Percentiles rank a stretch among this genome's conserved stretches.
Conservation (phyloP, 2,888 invertebrate species). For the Lasioglossum calceatum region DNA sequence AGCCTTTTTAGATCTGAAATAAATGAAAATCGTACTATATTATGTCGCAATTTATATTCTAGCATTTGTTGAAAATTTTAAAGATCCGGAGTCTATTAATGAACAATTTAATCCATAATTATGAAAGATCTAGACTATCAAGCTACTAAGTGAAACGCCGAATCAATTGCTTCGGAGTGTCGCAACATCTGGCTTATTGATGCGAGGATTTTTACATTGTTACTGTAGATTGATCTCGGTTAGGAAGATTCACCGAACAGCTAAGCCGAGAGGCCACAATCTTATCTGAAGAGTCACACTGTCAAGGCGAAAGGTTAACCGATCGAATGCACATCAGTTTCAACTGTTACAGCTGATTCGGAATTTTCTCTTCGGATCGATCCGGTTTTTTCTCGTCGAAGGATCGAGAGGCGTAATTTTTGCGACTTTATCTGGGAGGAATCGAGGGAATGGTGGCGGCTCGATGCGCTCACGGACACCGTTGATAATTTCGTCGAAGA, state of each 20-base stretch:
- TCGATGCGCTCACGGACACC: constrained; percentile 19
- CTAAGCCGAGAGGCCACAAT: constrained; percentile 22
- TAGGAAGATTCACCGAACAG: neutral
- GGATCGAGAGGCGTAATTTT: neutral
- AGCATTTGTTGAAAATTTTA: too few species aligned
- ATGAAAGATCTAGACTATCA: neutral
- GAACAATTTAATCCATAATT: neutral
- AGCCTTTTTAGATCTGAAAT: too few species aligned
- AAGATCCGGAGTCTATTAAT: too few species aligned
- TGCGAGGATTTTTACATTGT: neutral
- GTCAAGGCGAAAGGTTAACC: constrained; percentile 21
- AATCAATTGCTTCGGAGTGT: neutral
- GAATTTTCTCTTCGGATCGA: neutral
- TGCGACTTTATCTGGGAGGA: constrained; percentile 1
- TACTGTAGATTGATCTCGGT: too few species aligned
- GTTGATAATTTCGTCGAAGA: constrained; percentile 64
- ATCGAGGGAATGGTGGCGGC: constrained; percentile 35
- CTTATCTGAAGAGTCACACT: constrained; percentile 54
- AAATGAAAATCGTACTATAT: too few species aligned
- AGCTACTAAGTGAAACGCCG: neutral
- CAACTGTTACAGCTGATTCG: neutral
- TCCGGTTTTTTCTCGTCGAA: neutral
- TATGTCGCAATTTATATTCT: too few species aligned
- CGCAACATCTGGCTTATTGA: neutral
- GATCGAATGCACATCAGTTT: neutral